phyloP scores from a whole-genome alignment of 2,113 vertebrate genomes.

The Acrocephalus arundinaceus region DNA sequence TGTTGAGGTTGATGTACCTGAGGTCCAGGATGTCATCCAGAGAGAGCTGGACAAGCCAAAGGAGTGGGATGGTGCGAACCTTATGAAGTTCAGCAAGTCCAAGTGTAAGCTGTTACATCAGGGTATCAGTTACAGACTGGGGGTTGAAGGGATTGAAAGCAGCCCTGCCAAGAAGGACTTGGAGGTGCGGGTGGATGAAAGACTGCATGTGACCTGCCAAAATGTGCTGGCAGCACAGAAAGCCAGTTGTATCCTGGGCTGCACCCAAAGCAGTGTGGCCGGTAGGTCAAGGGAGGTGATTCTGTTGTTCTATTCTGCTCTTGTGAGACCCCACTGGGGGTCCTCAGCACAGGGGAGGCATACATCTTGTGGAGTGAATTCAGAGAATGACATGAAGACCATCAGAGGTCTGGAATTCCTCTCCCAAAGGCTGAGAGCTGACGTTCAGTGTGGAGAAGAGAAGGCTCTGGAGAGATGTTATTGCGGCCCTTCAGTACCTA shows the following conservation, averaged over 20 bases:
- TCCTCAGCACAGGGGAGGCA: not conserved
- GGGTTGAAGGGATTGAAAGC: not conserved
- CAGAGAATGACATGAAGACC: not conserved
- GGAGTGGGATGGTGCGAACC: not conserved
- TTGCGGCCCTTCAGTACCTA: not conserved
- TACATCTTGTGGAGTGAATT: not conserved
- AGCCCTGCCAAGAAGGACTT: not conserved
- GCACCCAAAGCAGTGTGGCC: accelerated
- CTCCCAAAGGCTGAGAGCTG: not conserved
- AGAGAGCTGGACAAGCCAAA: not conserved
- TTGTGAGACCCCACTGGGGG: not conserved
- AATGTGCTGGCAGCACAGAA: not conserved
- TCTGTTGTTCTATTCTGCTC: not conserved
- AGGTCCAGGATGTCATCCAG: accelerated
- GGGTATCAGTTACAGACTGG: not conserved
- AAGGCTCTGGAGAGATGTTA: not conserved
- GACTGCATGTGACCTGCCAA: accelerated
- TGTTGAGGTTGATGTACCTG: accelerated
- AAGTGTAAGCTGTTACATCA: not conserved
- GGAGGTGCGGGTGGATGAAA: not conserved
- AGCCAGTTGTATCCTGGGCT: accelerated
- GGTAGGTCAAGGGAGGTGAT: not conserved
- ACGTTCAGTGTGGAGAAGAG: not conserved
- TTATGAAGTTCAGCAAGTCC: not conserved
- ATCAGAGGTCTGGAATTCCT: not conserved